Conservation (phyloP, 35 echinoderm and acorn worm genomes). For the Diadema setosum region DNA sequence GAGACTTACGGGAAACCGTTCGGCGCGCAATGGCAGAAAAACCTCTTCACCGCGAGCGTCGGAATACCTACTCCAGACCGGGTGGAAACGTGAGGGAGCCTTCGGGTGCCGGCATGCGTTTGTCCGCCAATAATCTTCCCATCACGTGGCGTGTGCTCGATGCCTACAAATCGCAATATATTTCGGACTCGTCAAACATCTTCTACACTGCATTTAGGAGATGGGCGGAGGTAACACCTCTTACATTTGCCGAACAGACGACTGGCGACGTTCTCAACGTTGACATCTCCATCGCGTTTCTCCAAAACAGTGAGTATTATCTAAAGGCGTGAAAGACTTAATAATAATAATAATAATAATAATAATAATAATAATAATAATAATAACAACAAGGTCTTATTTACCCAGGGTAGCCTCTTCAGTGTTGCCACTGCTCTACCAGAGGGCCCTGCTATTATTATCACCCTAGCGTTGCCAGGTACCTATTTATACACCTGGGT, state of each 20-base stretch:
- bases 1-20: background rate
- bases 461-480: too few species aligned
- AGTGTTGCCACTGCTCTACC: too few species aligned
- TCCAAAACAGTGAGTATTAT: constrained; percentile 41
- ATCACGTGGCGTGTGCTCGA: constrained; percentile 73
- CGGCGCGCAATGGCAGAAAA: background rate
- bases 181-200: background rate
- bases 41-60: background rate
- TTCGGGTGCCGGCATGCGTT: background rate
- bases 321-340: too few species aligned
- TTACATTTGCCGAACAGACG: constrained; percentile 65
- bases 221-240: constrained; percentile 81
- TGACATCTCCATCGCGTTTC: constrained; percentile 75
- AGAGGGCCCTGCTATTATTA: too few species aligned
- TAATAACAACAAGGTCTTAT: too few species aligned
- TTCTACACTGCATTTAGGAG: constrained; percentile 72
- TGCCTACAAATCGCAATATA: constrained; percentile 24
- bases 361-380: too few species aligned
- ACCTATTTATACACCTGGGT: too few species aligned
- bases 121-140: background rate
- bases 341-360: too few species aligned
- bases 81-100: background rate
- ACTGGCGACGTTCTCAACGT: constrained; percentile 54
- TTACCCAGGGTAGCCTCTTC: too few species aligned
- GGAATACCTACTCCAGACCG: background rate